Evolutionary conservation across 1,140 invertebrate species (phyloP).

Genomic region (Bombus impatiens): DNA sequence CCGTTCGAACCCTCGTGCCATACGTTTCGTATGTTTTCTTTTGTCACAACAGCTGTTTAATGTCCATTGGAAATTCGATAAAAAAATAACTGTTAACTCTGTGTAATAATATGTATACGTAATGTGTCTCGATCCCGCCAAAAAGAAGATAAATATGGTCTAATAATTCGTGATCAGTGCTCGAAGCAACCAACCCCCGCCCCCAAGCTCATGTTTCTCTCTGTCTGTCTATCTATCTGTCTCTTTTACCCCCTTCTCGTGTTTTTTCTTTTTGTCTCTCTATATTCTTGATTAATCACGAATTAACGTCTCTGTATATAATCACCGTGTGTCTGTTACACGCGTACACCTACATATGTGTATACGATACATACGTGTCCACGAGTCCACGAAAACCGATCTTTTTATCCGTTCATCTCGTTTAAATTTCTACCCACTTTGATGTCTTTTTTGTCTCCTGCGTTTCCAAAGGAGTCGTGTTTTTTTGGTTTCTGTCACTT

Average conservation of each 20-base stretch:
- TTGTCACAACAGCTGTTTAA: not conserved
- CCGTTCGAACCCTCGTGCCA: not conserved
- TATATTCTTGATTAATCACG: slow-evolving; percentile 55
- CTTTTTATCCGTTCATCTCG: slow-evolving; percentile 23
- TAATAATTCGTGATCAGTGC: slow-evolving; percentile 57
- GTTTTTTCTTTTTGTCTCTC: slow-evolving; percentile 58
- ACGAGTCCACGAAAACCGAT: not conserved
- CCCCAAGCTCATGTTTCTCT: slow-evolving; percentile 40
- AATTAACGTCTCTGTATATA: slow-evolving; percentile 63
- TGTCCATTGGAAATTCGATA: not conserved
- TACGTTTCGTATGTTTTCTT: not conserved
- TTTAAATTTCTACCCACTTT: slow-evolving; percentile 12
- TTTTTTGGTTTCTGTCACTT: not conserved
- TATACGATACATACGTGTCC: not conserved
- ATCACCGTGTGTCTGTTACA: slow-evolving; percentile 36
- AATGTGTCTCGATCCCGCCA: slow-evolving; percentile 54
- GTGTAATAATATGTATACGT: too few species aligned
- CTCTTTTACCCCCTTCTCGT: slow-evolving; percentile 2
- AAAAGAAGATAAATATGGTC: slow-evolving; percentile 14
- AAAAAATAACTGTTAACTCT: not conserved
- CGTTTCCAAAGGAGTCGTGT: slow-evolving; percentile 1
- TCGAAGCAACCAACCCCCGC: slow-evolving; percentile 22
- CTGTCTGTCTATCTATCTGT: slow-evolving; percentile 35
- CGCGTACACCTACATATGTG: not conserved
- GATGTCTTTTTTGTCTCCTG: slow-evolving; percentile 41